Evolutionary conservation across 2,888 invertebrate genomes (phyloP).

Genomic region (Conchocele bisecta): DNA sequence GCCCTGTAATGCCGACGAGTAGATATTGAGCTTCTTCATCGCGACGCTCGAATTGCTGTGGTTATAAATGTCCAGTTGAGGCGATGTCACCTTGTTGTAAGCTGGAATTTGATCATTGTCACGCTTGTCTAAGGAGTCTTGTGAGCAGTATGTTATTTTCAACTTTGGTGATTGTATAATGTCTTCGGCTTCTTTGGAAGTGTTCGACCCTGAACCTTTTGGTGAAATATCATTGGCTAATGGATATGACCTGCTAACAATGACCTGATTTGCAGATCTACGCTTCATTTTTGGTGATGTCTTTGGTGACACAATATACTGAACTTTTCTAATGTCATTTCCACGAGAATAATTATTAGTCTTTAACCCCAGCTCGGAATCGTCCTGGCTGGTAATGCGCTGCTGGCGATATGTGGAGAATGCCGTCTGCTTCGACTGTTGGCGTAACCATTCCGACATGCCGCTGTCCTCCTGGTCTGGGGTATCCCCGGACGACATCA

Average conservation of each 20-base stretch:
- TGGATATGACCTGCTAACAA: slow-evolving; percentile 60
- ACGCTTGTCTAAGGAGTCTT: slow-evolving; percentile 41
- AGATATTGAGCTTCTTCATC: slow-evolving; percentile 63
- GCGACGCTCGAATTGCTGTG: slow-evolving; percentile 52
- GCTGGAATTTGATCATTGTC: slow-evolving; percentile 4
- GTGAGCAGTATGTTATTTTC: slow-evolving; percentile 53
- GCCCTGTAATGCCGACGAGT: slow-evolving; percentile 55
- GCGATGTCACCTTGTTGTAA: slow-evolving; percentile 12
- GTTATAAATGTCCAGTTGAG: slow-evolving; percentile 55
- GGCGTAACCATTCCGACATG: slow-evolving; percentile 52
- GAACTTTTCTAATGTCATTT: slow-evolving; percentile 44
- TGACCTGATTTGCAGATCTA: slow-evolving; percentile 49
- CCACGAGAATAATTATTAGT: not conserved
- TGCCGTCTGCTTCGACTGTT: slow-evolving; percentile 36
- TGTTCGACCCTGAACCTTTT: slow-evolving; percentile 61
- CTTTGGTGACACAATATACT: slow-evolving; percentile 62
- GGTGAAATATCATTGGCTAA: slow-evolving; percentile 39
- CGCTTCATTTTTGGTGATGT: slow-evolving; percentile 55
- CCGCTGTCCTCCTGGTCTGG: slow-evolving; percentile 59
- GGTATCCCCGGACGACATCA: slow-evolving; percentile 52
- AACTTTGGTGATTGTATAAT: slow-evolving; percentile 62
- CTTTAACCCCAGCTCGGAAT: slow-evolving; percentile 56
- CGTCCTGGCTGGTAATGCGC: slow-evolving; percentile 56
- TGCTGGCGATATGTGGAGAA: slow-evolving; percentile 7
- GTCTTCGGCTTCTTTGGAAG: slow-evolving; percentile 64